Base-by-base conservation (phyloP, 2,797 vertebrate genomes). In the Coccyzus lansbergi region DNA sequence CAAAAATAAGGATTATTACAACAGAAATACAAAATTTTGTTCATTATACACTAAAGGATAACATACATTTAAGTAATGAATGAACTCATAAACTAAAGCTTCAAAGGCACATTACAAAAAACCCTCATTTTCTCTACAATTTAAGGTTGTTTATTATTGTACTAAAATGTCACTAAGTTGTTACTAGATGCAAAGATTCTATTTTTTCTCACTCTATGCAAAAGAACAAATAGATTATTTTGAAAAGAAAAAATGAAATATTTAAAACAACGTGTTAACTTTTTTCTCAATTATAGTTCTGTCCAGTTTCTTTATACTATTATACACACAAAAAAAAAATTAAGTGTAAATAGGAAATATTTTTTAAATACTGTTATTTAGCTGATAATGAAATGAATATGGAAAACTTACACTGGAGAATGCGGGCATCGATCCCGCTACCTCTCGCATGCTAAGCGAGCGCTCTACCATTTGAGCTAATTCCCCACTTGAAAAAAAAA, bases 381-480 rank as follows among this genome's bases (percentile, higher is more conserved):
- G 6, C 25, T 46, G 21, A 0, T 2, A 2, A 1, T 0, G 0
- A 18, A 26, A 4, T 1, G 4, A 4, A 1, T 0, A 2, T 0
- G 4, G 9, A 80, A 80, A 80, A 85, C 1, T 10, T 0, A 21
- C 12, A 21, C 18, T 88, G 86, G 86, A 88, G 86, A 88, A 88
- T 88, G 78, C 86, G 48, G 78, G 86, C 86, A 92, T 94, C 62
- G 72, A 97, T 97, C 96, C 96, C 83, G 15, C 95, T 97, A 86
- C 95, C 95, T 97, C 96, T 97, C 85, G 26, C 96, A 97, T 97
- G 96, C 96, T 96, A 97, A 97, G 95, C 90, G 29, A 97, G 96
- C 94, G 56, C 95, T 96, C 96, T 97, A 97, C 97, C 89, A 94
- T 65, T 91, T 94, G 91, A 96, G 79, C 87, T 89, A 69, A 85